Conservation (phyloP, 2,888 invertebrate genomes). For the Omphaloscelis lunosa region DNA sequence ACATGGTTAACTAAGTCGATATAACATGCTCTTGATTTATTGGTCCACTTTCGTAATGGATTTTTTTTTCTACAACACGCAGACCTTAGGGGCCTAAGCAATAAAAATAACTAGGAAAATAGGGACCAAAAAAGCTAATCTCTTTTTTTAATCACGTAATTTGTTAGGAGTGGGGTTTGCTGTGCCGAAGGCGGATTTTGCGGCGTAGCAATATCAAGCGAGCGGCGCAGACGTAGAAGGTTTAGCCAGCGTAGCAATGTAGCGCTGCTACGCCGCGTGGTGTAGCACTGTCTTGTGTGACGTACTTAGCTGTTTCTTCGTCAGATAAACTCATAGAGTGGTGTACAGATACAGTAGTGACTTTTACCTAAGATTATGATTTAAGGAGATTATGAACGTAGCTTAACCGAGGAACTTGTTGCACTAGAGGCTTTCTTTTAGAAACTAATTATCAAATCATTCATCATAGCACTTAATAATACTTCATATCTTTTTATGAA, state of each 20-base stretch:
- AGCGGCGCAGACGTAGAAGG: constrained; percentile 1
- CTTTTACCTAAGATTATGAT: too few species aligned
- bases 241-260: background rate
- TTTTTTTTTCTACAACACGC: too few species aligned
- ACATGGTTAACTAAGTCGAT: background rate
- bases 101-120: constrained; percentile 25
- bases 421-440: background rate
- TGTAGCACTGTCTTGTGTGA: background rate
- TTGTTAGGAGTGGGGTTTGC: background rate
- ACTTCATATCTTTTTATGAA: background rate
- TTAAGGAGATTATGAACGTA: background rate
- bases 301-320: background rate
- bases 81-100: constrained; percentile 4
- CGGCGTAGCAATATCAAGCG: background rate
- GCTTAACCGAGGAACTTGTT: background rate
- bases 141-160: constrained; percentile 40
- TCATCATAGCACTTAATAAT: background rate
- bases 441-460: background rate
- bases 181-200: constrained; percentile 7
- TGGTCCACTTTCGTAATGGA: background rate
- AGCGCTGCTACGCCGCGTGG: background rate
- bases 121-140: constrained; percentile 9
- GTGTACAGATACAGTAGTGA: background rate
- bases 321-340: background rate
- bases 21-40: background rate